Evolutionary conservation across 2,888 invertebrate genomes (phyloP), one percentile per base, ranked within the genome.

Genomic region (Myopa testacea): DNA sequence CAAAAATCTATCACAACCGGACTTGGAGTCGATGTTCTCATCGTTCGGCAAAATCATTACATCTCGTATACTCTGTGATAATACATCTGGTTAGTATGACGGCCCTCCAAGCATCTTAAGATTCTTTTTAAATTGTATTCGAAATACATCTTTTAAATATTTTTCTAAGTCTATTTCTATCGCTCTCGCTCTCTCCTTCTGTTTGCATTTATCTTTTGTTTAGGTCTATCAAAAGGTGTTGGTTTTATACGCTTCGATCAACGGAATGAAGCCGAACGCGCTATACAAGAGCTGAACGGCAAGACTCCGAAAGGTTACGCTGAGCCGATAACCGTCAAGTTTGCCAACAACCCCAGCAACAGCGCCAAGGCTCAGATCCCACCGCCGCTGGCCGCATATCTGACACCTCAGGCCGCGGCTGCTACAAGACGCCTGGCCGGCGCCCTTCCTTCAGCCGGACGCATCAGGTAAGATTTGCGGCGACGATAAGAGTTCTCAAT

Each of bases 21-120:
- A 98, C 90, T 92, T 98, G 89, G 98, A 98, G 92, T 93, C 95
- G 84, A 92, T 98, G 85, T 98, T 98, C 92, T 94, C 95, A 89
- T 96, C 98, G 80, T 98, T 94, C 90, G 98, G 98, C 86, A 93
- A 96, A 86, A 98, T 98, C 86, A 98, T 98, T 90, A 98, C 98
- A 83, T 98, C 98, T 85, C 93, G 98, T 87, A 98, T 98, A 89
- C 92, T 98, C 85, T 98, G 97, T 91, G 98, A 98, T 92, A 98
- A 98, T 92, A 88, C 89, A 85, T 88, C 89, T 87, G 89, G 89
- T 89, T 81, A 84, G 85, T 82, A 7, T 38, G 19, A 50, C 12
- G 4, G 37, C 14, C 0, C 50, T 14, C 26, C 26, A 26, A 26
- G 26, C 26, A 26, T 26, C 2, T 26, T 26, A 26, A 26, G 26